These are phyloP conservation scores for Entomobrya multifasciata DNA, from an alignment of 2,888 invertebrate species.

Conservation along the genomic window DNA sequence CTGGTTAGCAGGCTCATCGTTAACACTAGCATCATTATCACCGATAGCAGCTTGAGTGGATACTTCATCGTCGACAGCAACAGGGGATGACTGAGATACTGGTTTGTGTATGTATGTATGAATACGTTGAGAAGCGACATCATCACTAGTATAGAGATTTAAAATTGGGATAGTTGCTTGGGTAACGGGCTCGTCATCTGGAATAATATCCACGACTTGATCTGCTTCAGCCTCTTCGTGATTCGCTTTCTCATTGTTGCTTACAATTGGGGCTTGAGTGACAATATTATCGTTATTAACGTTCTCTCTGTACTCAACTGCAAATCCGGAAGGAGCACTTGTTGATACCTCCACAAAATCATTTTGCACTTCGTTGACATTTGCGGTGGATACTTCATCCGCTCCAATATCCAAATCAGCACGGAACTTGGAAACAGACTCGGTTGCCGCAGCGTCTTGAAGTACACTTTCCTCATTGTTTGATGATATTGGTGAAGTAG, in stretches of 20 bases:
- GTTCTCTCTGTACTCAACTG: constrained; percentile 48
- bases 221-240: constrained; percentile 16
- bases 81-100: too few species aligned
- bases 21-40: too few species aligned
- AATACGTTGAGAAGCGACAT: background rate
- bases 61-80: too few species aligned
- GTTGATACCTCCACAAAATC: constrained; percentile 71
- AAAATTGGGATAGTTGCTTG: background rate
- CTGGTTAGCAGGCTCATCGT: too few species aligned
- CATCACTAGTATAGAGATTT: background rate
- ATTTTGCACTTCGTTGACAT: background rate
- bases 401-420: constrained; percentile 29
- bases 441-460: background rate
- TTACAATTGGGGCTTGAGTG: background rate
- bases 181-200: background rate
- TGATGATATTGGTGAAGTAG: constrained; percentile 27
- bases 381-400: background rate
- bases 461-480: background rate
- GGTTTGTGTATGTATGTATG: too few species aligned
- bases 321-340: constrained; percentile 36
- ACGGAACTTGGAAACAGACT: background rate
- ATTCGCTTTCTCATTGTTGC: background rate
- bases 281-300: background rate
- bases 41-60: too few species aligned
- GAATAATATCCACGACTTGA: background rate